These are phyloP conservation scores for Periparus ater DNA, from an alignment of 2,797 vertebrate species.

Conservation along the genomic window DNA sequence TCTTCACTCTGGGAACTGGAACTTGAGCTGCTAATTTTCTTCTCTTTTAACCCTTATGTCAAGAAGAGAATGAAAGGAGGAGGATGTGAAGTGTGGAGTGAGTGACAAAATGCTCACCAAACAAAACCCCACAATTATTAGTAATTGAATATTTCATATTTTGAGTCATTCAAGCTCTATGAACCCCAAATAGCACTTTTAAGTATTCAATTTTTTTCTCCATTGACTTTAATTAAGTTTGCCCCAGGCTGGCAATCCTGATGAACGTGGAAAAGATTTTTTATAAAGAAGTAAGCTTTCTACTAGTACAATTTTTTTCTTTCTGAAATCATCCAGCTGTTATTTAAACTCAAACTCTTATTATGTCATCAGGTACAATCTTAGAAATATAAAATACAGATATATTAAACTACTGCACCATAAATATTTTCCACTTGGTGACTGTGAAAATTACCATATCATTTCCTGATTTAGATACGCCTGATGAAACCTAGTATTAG, in stretches of 20 bases:
- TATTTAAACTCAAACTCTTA: slow-evolving; percentile 69
- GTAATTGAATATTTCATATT: slow-evolving; percentile 74
- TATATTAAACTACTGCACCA: slow-evolving; percentile 58
- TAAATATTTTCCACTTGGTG: slow-evolving; percentile 74
- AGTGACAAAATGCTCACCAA: slow-evolving; percentile 55
- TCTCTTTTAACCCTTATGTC: not conserved
- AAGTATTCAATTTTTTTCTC: slow-evolving; percentile 78
- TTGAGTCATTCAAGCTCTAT: slow-evolving; percentile 74
- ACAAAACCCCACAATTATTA: slow-evolving; percentile 62
- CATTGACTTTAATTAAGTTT: slow-evolving; percentile 81
- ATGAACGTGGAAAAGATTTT: slow-evolving; percentile 65
- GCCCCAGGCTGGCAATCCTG: slow-evolving; percentile 71
- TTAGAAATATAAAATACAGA: slow-evolving; percentile 72
- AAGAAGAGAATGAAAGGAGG: not conserved
- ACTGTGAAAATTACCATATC: slow-evolving; percentile 71
- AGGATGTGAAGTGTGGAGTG: slow-evolving; percentile 33
- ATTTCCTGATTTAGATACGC: slow-evolving; percentile 67
- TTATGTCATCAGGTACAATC: slow-evolving; percentile 63
- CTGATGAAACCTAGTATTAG: slow-evolving; percentile 52
- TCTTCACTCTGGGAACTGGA: not conserved
- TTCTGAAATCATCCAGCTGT: slow-evolving; percentile 60
- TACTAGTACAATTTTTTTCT: slow-evolving; percentile 35
- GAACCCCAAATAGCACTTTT: slow-evolving; percentile 70
- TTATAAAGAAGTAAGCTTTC: slow-evolving; percentile 60
- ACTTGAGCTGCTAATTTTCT: not conserved